phyloP scores from a whole-genome alignment of 2,113 vertebrate genomes.

The Rhinogobius similis region DNA sequence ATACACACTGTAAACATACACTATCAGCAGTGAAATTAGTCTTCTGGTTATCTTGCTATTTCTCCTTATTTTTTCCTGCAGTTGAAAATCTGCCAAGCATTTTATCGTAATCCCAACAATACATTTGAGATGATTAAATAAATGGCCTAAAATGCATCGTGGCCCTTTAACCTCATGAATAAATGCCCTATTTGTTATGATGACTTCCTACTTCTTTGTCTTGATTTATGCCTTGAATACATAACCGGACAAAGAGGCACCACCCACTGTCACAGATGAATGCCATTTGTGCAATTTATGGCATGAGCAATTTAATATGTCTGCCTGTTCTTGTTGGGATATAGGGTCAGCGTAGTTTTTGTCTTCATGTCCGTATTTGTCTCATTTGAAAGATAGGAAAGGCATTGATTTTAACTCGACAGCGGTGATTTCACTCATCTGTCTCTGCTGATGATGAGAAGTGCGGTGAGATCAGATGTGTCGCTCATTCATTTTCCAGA shows the following conservation, averaged over 20 bases:
- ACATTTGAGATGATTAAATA: constrained; percentile 43
- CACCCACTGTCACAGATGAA: constrained; percentile 28
- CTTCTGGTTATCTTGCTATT: neutral
- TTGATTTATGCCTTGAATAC: constrained; percentile 56
- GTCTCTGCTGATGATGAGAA: constrained; percentile 44
- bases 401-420: constrained; percentile 59
- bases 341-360: neutral
- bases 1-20: neutral
- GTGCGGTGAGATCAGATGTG: constrained; percentile 56
- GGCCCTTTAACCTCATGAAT: constrained; percentile 48
- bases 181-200: constrained; percentile 56
- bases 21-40: neutral
- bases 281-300: constrained; percentile 48
- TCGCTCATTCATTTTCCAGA: constrained; percentile 52
- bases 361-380: constrained; percentile 18
- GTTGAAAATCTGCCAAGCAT: neutral
- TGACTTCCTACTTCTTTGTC: constrained; percentile 25
- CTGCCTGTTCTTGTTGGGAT: constrained; percentile 1
- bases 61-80: neutral
- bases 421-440: constrained; percentile 53
- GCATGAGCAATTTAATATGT: constrained; percentile 2
- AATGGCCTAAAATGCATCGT: constrained; percentile 60
- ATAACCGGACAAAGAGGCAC: constrained; percentile 32
- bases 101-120: constrained; percentile 1
- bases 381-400: constrained; percentile 36